These are phyloP conservation scores for Eristalis intricaria DNA, from an alignment of 2,888 invertebrate genomes.

Conservation along the genomic window DNA sequence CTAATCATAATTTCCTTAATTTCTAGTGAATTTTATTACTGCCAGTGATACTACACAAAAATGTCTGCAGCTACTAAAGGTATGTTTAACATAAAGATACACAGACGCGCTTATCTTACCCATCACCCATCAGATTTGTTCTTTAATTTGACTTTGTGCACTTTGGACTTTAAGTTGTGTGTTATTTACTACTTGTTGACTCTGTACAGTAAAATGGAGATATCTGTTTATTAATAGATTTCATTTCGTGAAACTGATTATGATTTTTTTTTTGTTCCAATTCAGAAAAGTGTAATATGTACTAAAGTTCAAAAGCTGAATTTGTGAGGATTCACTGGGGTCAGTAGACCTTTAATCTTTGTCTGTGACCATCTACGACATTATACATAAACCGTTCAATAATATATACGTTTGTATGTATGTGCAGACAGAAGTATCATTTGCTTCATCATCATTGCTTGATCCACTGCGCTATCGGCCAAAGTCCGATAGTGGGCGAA, in stretches of 20 bases:
- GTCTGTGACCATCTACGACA: background rate
- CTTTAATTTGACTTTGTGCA: slow-evolving; percentile 36
- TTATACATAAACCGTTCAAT: background rate
- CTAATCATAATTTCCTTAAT: slow-evolving; percentile 10
- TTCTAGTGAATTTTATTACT: slow-evolving; percentile 29
- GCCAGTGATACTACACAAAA: slow-evolving; percentile 29
- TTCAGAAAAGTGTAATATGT: background rate
- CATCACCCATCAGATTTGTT: background rate
- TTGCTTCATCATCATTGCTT: background rate
- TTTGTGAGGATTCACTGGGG: background rate
- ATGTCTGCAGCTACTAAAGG: slow-evolving; percentile 80
- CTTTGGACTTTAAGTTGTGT: slow-evolving; percentile 73
- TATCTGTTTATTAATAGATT: slow-evolving; percentile 37
- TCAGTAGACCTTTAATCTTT: background rate
- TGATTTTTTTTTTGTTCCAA: background rate
- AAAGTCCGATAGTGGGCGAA: slow-evolving; percentile 43
- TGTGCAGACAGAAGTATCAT: background rate
- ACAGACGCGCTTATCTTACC: background rate
- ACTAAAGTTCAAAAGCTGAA: background rate
- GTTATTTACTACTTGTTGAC: slow-evolving; percentile 50
- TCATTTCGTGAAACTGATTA: background rate
- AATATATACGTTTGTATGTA: background rate
- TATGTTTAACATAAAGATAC: slow-evolving; percentile 48
- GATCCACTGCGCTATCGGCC: slow-evolving; percentile 10
- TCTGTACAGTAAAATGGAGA: slow-evolving; percentile 13